Percentiles rank a stretch among this genome's conserved stretches.
These are phyloP conservation scores for Hermatobates lingyangjiaoensis DNA, from an alignment of 1,140 invertebrate species.

Conservation along the genomic window DNA sequence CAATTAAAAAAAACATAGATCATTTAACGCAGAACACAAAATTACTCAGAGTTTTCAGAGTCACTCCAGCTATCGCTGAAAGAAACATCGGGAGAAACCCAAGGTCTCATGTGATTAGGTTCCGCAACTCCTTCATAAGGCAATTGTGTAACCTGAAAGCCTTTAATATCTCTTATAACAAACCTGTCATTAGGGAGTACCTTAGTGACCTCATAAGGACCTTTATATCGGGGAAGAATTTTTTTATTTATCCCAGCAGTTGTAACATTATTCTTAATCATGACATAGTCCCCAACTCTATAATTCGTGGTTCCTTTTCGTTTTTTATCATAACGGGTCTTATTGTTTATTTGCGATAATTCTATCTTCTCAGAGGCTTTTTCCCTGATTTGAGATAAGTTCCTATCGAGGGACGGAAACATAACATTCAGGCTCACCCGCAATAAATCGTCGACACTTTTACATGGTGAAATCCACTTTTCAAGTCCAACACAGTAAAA, in stretches of 20 bases:
- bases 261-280: background rate
- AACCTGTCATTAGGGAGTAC: background rate
- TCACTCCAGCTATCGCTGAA: too few species aligned
- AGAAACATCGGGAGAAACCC: too few species aligned
- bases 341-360: background rate
- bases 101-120: background rate
- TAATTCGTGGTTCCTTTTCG: background rate
- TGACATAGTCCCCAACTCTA: background rate
- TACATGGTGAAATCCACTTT: conserved; percentile 4
- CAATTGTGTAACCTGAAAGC: background rate
- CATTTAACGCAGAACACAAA: too few species aligned
- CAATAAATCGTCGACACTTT: conserved; percentile 2
- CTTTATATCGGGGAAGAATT: background rate
- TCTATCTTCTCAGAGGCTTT: background rate
- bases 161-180: background rate
- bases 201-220: background rate
- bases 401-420: background rate
- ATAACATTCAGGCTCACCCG: background rate
- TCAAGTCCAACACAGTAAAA: conserved; percentile 1
- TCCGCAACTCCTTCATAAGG: background rate
- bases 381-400: background rate
- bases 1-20: too few species aligned
- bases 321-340: background rate
- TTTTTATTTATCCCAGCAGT: background rate
- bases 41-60: too few species aligned